Evolutionary conservation across 2,888 invertebrate species (phyloP).

Genomic region (Rambutsinella grinnellia): DNA sequence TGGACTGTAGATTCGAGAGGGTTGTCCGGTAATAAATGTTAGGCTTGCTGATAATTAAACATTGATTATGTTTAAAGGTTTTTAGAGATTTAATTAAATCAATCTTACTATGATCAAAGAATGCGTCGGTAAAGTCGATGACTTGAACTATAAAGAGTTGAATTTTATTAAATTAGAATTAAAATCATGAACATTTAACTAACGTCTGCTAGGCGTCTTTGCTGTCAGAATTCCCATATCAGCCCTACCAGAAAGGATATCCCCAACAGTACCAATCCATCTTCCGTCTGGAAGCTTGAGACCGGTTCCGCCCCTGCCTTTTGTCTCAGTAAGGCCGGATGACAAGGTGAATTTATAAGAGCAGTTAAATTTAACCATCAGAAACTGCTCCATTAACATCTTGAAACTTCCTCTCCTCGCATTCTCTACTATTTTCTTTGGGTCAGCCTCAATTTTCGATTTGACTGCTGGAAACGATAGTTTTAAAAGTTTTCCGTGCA

Average conservation of each 20-base stretch:
- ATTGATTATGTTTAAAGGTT: background rate
- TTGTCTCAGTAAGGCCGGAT: slow-evolving; percentile 31
- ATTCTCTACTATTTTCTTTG: slow-evolving; percentile 19
- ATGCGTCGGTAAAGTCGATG: slow-evolving; percentile 48
- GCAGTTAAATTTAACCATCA: slow-evolving; percentile 56
- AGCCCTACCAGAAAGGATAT: slow-evolving; percentile 33
- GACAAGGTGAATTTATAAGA: slow-evolving; percentile 52
- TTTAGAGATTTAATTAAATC: background rate
- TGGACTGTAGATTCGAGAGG: slow-evolving; percentile 39
- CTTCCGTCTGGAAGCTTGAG: slow-evolving; percentile 50
- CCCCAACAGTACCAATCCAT: slow-evolving; percentile 56
- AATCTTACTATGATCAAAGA: slow-evolving; percentile 36
- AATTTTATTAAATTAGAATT: too few relatives aligned
- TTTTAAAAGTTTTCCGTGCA: slow-evolving; percentile 45
- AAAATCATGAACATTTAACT: background rate
- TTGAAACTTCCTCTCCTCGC: background rate
- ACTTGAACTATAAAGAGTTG: slow-evolving; percentile 15
- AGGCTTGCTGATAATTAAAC: slow-evolving; percentile 39
- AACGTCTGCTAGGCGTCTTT: slow-evolving; percentile 52
- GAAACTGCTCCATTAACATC: background rate
- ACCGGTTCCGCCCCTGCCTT: slow-evolving; percentile 57
- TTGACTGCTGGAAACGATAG: too few relatives aligned
- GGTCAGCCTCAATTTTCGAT: slow-evolving; percentile 55
- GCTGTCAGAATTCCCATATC: slow-evolving; percentile 52
- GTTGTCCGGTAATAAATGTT: slow-evolving; percentile 56